phyloP scores from a whole-genome alignment of 1,140 invertebrate species.

The Conopomorpha cramerella region DNA sequence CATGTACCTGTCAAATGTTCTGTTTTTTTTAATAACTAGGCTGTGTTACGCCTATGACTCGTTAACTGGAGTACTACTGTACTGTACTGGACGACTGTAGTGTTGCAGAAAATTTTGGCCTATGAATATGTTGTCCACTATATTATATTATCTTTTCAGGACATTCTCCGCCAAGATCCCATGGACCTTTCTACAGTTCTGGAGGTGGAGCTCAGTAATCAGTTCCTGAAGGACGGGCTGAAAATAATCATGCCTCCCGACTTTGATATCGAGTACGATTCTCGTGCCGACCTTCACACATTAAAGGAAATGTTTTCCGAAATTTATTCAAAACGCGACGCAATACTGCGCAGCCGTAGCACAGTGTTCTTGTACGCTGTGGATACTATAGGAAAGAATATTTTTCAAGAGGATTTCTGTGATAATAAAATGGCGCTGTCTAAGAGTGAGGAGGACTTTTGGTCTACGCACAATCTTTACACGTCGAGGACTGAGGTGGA shows the following conservation, averaged over 20 bases:
- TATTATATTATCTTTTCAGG: no score
- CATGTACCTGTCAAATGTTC: no score
- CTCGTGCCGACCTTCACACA: conserved; percentile 15
- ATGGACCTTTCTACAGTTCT: conserved; percentile 69
- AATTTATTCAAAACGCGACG: conserved; percentile 33
- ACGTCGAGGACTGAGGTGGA: conserved; percentile 10
- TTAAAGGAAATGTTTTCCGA: conserved; percentile 34
- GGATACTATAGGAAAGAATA: conserved; percentile 33
- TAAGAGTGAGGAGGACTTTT: conserved; percentile 34
- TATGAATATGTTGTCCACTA: no score
- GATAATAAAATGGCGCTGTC: conserved; percentile 12
- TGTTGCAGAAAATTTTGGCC: no score
- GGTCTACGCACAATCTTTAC: conserved; percentile 33
- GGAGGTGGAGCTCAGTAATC: conserved; percentile 76
- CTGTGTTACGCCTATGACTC: no score
- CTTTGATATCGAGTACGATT: conserved; percentile 22
- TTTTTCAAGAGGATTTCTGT: conserved; percentile 33
- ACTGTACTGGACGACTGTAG: no score
- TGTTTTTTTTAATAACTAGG: no score
- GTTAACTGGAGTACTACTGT: no score
- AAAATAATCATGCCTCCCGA: conserved; percentile 76
- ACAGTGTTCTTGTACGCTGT: conserved; percentile 46
- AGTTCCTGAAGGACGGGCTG: conserved; percentile 73
- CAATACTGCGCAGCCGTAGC: conserved; percentile 33
- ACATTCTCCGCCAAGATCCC: conserved; percentile 65